Evolutionary conservation across 35 echinoderm and acorn worm genomes (phyloP).

Genomic region (Ophiothrix spiculata): DNA sequence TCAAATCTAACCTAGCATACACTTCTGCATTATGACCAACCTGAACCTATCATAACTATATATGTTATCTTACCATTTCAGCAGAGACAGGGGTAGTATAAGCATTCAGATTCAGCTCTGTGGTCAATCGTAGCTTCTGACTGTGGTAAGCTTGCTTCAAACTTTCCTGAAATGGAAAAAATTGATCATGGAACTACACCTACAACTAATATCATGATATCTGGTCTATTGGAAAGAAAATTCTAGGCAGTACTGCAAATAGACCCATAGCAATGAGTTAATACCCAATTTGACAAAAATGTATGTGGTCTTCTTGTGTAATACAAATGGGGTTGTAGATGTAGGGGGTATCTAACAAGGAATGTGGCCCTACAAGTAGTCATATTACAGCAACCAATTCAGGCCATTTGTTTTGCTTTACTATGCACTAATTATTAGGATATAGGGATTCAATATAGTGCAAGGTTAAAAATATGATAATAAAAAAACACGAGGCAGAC

Average conservation of each 20-base stretch:
- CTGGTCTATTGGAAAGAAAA: neutral
- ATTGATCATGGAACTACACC: neutral
- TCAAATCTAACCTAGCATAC: neutral
- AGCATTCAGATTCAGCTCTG: constrained; percentile 28
- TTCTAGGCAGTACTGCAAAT: neutral
- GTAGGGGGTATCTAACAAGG: no score
- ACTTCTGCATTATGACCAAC: neutral
- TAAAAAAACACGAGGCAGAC: no score
- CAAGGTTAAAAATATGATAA: no score
- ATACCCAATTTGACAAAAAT: neutral
- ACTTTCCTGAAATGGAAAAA: constrained; percentile 4
- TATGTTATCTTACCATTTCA: constrained; percentile 20
- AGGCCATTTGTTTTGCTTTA: no score
- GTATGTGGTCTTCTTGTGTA: neutral
- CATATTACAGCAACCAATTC: no score
- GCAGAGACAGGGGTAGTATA: constrained; percentile 18
- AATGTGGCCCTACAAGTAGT: no score
- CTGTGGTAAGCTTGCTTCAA: constrained; percentile 31
- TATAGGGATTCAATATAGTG: no score
- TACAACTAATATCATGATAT: neutral
- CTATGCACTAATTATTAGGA: no score
- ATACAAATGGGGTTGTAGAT: neutral
- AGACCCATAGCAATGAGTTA: neutral
- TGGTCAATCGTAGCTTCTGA: constrained; percentile 16
- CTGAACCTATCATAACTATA: neutral